Base-by-base conservation (phyloP, 2,797 vertebrate species). In the Esox masquinongy region DNA sequence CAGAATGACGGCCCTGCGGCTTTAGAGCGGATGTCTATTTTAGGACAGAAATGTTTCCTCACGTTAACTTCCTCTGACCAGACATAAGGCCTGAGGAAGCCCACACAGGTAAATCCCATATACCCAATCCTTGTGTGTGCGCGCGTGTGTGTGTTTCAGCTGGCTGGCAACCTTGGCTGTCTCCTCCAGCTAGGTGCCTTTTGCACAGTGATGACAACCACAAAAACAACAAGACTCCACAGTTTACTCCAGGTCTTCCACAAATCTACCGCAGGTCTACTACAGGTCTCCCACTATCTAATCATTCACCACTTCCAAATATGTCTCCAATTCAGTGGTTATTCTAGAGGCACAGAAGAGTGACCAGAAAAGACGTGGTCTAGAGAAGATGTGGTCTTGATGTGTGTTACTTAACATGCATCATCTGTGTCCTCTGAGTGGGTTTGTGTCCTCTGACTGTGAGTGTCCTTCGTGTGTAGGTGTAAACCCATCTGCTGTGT, bases 41-140 rank as follows among this genome's bases (percentile, higher is more conserved):
- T 72, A 83, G 81, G 82, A 75, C 61, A 75, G n/a, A 84, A 81
- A 77, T 56, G 47, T 69, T 81, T 80, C 75, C 82, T 77, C 76
- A 75, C 14, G 29, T 80, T 79, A 82, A 79, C 82, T 73, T 83
- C 80, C 71, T 73, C 72, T 49, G 76, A 81, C 70, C 68, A 74
- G 82, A 73, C 77, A 49, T 17, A 72, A n/a, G 12, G 73, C 69
- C 75, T 68, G n/a, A 15, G 34, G 75, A 85, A 86, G 79, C 4
- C 5, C 66, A 76, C 51, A 77, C 39, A 84, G 79, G 73, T 82
- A 82, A 81, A 87, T 75, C 39, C 9, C 39, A 43, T 43, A 9
- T 43, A 43, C 39, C 5, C 9, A 3, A 6, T 39, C 36, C 36
- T 39, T 43, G 39, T 1, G 39, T 6, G 39, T 9, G 39, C n/a